Conservation (phyloP, 2,888 invertebrate genomes). For the Papilio demoleus region DNA sequence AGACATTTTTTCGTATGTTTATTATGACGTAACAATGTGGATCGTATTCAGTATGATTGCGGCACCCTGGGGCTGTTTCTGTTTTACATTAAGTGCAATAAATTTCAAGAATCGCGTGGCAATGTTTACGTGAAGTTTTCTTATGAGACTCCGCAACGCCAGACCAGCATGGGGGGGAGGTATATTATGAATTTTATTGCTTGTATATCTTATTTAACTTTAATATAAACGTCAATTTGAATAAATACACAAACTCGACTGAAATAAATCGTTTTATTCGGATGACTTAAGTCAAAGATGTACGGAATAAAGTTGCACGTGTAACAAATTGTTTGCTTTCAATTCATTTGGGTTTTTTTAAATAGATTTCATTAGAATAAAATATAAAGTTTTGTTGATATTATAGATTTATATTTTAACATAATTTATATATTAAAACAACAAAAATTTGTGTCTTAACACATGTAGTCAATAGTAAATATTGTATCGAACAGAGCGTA, state of each 20-base stretch:
- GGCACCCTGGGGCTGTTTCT: conserved; percentile 32
- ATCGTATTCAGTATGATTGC: conserved; percentile 23
- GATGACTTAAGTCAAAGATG: too few species aligned
- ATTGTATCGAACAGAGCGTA: conserved; percentile 5
- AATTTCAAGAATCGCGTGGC: conserved; percentile 26
- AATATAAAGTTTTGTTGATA: too few species aligned
- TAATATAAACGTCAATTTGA: neutral
- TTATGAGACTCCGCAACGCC: neutral
- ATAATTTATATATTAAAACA: neutral
- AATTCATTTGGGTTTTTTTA: too few species aligned
- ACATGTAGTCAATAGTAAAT: conserved; percentile 26
- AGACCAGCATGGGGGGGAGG: neutral
- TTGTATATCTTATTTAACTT: neutral
- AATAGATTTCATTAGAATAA: too few species aligned
- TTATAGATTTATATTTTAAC: too few species aligned
- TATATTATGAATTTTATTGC: conserved; percentile 6
- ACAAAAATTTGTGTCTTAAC: neutral
- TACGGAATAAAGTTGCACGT: too few species aligned
- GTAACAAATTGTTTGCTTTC: too few species aligned
- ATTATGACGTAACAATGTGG: conserved; percentile 26
- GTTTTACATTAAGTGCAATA: conserved; percentile 32
- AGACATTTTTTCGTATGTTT: conserved; percentile 40
- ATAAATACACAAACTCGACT: neutral
- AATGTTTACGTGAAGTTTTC: conserved; percentile 27
- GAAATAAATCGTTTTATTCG: neutral